Conservation (phyloP, 2,888 invertebrate genomes). For the Bedellia somnulentella region DNA sequence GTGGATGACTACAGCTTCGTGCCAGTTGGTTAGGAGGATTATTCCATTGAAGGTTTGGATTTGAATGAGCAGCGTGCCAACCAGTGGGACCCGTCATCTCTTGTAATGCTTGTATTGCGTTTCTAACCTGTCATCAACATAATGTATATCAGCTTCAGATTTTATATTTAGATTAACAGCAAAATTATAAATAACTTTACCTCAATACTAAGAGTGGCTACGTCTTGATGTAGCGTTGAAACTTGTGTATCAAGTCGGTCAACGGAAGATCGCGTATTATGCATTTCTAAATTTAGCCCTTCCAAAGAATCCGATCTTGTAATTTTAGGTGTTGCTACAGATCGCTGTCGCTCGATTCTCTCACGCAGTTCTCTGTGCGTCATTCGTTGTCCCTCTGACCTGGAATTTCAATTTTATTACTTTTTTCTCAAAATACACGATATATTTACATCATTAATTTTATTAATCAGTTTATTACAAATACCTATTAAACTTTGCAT, state of each 20-base stretch:
- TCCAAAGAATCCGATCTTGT: conserved; percentile 62
- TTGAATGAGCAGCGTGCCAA: conserved; percentile 78
- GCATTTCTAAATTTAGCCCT: conserved; percentile 61
- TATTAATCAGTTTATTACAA: too few relatives aligned
- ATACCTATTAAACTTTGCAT: conserved; percentile 55
- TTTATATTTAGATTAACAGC: too few relatives aligned
- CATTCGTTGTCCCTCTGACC: conserved; percentile 38
- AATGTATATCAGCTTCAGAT: too few relatives aligned
- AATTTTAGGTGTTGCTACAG: conserved; percentile 59
- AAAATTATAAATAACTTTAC: conserved; percentile 52
- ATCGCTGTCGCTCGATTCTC: conserved; percentile 69
- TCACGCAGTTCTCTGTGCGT: conserved; percentile 59
- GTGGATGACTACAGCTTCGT: conserved; percentile 81
- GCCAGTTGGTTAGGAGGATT: conserved; percentile 63
- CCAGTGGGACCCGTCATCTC: conserved; percentile 72
- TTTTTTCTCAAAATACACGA: too few relatives aligned
- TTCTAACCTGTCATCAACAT: conserved; percentile 62
- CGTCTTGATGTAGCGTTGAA: conserved; percentile 80
- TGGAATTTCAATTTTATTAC: conserved; percentile 15
- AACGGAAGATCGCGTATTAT: conserved; percentile 56
- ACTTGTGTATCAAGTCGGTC: conserved; percentile 83
- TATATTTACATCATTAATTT: background rate
- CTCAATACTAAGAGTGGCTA: conserved; percentile 82
- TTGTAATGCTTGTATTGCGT: conserved; percentile 82
- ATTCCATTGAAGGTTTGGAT: conserved; percentile 72